phyloP scores from a whole-genome alignment of 2,113 vertebrate species.

The Oncorhynchus masou region DNA sequence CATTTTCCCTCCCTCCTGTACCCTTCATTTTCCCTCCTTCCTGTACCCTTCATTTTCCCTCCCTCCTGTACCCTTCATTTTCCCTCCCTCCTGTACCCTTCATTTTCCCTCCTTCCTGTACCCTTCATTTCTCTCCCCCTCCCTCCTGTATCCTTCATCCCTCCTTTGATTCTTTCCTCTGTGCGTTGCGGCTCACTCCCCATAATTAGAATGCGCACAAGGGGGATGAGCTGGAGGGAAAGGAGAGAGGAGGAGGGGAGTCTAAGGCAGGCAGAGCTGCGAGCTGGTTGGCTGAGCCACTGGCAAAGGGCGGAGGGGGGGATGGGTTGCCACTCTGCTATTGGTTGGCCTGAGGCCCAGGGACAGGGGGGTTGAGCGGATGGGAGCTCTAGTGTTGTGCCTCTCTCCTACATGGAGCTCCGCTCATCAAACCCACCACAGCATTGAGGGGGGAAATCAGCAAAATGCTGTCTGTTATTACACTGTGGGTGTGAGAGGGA shows the following conservation, averaged over 20 bases:
- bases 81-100: slow-evolving; percentile 8
- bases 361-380: background rate
- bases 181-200: slow-evolving; percentile 39
- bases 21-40: too few species aligned
- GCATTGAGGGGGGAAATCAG: slow-evolving; percentile 12
- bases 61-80: slow-evolving; percentile 7
- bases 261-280: background rate
- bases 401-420: slow-evolving; percentile 37
- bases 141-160: background rate
- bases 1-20: too few species aligned
- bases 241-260: background rate
- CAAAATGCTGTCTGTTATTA: background rate
- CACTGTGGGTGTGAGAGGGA: background rate
- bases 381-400: background rate
- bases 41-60: background rate
- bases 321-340: slow-evolving; percentile 32
- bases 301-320: slow-evolving; percentile 39
- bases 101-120: background rate
- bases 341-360: slow-evolving; percentile 28
- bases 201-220: slow-evolving; percentile 56
- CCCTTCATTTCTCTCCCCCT: background rate
- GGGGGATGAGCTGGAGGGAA: slow-evolving; percentile 1
- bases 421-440: slow-evolving; percentile 51
- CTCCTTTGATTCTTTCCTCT: slow-evolving; percentile 45
- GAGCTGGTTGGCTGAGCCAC: slow-evolving; percentile 45